Evolutionary conservation across 2,113 vertebrate species (phyloP).

Genomic region (Ancistrus triradiatus): DNA sequence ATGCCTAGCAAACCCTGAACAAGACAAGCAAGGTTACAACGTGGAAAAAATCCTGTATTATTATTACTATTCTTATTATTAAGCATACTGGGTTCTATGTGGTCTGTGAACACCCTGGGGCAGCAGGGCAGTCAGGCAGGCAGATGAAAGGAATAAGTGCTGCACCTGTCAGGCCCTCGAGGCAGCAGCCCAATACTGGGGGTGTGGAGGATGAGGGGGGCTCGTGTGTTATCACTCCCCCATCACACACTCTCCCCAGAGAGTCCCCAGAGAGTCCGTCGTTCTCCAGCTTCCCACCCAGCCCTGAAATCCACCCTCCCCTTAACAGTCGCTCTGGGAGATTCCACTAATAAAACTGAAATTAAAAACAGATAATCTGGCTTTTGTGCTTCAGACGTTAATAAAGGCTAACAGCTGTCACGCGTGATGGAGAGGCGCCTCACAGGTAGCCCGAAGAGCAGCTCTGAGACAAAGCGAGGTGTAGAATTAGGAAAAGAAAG

Average conservation of each 20-base stretch:
- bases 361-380: constrained; percentile 70
- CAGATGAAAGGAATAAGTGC: constrained; percentile 59
- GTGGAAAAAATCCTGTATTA: not conserved
- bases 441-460: constrained; percentile 56
- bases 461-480: constrained; percentile 40
- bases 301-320: constrained; percentile 48
- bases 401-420: constrained; percentile 74
- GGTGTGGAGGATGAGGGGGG: constrained; percentile 12
- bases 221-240: constrained; percentile 15
- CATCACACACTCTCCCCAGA: constrained; percentile 34
- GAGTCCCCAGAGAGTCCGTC: not conserved
- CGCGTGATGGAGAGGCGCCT: constrained; percentile 55
- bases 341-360: constrained; percentile 68
- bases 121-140: constrained; percentile 47
- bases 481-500: not conserved
- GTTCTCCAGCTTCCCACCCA: constrained; percentile 12
- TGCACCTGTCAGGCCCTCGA: constrained; percentile 64
- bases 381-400: constrained; percentile 70
- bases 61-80: not conserved
- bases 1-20: too few species aligned
- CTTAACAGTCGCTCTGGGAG: constrained; percentile 36
- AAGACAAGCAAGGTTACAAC: too few species aligned
- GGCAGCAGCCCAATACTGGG: constrained; percentile 51
- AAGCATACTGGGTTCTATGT: not conserved
- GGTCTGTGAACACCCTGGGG: constrained; percentile 22